Base-by-base conservation (phyloP, 1,140 invertebrate genomes). In the Drosophila nigrodunni region DNA sequence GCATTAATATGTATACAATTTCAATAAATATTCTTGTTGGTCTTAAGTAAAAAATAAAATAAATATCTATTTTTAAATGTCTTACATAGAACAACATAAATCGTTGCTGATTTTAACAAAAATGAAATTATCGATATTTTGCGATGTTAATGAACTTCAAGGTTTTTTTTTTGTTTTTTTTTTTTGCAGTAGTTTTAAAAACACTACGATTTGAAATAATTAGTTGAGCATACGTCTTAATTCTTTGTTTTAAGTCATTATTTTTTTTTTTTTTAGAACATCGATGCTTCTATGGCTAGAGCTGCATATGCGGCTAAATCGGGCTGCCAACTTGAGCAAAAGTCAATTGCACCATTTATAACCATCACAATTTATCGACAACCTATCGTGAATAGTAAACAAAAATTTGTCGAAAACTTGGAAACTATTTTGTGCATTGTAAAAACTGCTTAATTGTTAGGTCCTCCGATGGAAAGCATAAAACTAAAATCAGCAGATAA, bases 321-420 rank as follows among this genome's bases (percentile, higher is more conserved):
- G 37, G 11, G 44, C 52, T 72, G 70, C 62, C 64, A 73, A 73
- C 64, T 35, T 7, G 15, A 0, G 35, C 6, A 6, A 59, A 52
- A 30, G 4, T n/a, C 0, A 0, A 1, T n/a, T 35, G 1, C 25
- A 25, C 35, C 18, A 35, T 34, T 59, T 43, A n/a, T 25, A 7
- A 30, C 21, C 61, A 25, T 15, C 21, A 37, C 11, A 13, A 46
- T 2, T 52, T 67, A 68, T 60, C 70, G 55, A 60, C 55, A 7
- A 35, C n/a, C 37, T 68, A 67, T 59, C 64, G 70, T 25, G 55
- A 59, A 68, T 47, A 21, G 71, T 74, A 74, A 74, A 74, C 71
- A 74, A 74, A 73, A 44, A 59, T 9, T 66, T 37, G 54, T 35
- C 34, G 62, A 13, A 44, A 44, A 43, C 11, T 2, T 10, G 7